Percentiles rank a stretch among this genome's conserved stretches.
Conservation (phyloP, 2,888 invertebrate species). For the Nesidiocoris tenuis region DNA sequence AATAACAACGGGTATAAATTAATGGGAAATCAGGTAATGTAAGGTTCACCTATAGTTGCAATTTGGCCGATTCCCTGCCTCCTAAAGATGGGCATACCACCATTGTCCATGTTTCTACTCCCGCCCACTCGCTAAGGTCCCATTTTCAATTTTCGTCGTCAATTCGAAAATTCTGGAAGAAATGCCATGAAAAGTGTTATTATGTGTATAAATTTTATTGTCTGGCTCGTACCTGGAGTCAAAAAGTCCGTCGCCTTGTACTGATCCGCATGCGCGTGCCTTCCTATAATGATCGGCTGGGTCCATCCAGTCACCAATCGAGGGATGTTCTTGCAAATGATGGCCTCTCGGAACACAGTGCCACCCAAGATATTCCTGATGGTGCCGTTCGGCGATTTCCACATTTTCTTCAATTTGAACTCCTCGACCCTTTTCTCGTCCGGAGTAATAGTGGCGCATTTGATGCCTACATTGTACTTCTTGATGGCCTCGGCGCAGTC, state of each 20-base stretch:
- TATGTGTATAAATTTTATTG: too few species aligned
- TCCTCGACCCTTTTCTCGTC: slow-evolving; percentile 94
- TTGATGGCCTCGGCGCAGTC: slow-evolving; percentile 96
- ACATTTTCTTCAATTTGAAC: slow-evolving; percentile 84
- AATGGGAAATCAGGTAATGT: too few species aligned
- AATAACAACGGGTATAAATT: too few species aligned
- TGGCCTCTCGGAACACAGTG: slow-evolving; percentile 81
- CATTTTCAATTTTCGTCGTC: too few species aligned
- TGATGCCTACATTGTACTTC: slow-evolving; percentile 97
- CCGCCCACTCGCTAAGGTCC: too few species aligned
- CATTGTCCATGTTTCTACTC: too few species aligned
- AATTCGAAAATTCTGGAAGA: too few species aligned
- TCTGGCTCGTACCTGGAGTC: slow-evolving; percentile 72
- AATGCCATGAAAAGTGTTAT: too few species aligned
- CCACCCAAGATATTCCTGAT: slow-evolving; percentile 85
- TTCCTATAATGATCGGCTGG: slow-evolving; percentile 95
- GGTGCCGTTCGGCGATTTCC: slow-evolving; percentile 88
- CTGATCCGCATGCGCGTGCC: slow-evolving; percentile 96
- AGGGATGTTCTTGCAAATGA: slow-evolving; percentile 91
- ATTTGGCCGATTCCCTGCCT: too few species aligned
- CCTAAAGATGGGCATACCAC: too few species aligned
- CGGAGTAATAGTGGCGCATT: slow-evolving; percentile 98
- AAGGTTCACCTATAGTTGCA: too few species aligned
- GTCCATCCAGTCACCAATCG: slow-evolving; percentile 92
- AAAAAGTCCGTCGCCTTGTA: slow-evolving; percentile 97